phyloP scores from a whole-genome alignment of 2,113 vertebrate species.

The Ondatra zibethicus region DNA sequence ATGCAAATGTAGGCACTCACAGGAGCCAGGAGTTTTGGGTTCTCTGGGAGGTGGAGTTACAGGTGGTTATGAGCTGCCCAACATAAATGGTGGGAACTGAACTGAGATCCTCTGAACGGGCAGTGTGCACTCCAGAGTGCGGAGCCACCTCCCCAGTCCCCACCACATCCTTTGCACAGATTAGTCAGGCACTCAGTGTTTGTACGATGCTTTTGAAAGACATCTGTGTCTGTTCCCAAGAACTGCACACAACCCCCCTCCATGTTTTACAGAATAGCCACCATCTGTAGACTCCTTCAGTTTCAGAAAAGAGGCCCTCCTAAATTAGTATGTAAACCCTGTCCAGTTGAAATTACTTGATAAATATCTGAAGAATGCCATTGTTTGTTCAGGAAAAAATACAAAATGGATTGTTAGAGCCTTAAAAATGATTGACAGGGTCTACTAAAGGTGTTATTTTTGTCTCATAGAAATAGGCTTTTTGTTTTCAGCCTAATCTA shows the following conservation, averaged over 20 bases:
- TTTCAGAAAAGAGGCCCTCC: constrained; percentile 17
- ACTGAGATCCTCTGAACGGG: not conserved
- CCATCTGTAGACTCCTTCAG: not conserved
- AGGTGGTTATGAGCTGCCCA: not conserved
- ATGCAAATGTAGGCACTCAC: not conserved
- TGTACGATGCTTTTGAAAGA: constrained; percentile 68
- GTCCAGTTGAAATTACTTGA: constrained; percentile 82
- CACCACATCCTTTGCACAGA: not conserved
- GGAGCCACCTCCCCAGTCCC: not conserved
- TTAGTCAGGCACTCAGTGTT: constrained; percentile 68
- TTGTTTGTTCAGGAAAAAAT: constrained; percentile 85
- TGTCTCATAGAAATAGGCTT: constrained; percentile 68
- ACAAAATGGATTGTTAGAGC: constrained; percentile 78
- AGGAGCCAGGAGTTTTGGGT: constrained; percentile 1
- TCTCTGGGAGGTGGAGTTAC: not conserved
- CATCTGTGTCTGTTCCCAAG: not conserved
- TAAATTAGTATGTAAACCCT: constrained; percentile 81
- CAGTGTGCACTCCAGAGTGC: no score
- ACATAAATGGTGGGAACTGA: not conserved
- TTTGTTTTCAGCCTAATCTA: constrained; percentile 65
- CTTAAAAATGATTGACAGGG: constrained; percentile 74
- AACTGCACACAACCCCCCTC: constrained; percentile 5
- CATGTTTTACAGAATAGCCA: constrained; percentile 45
- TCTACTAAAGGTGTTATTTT: constrained; percentile 71
- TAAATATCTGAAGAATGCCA: constrained; percentile 83